A percentile compares a stretch with the other conserved stretches of the same genome.
Evolutionary conservation across 2,888 invertebrate species (phyloP).

Genomic region (Leucophora obtusa): DNA sequence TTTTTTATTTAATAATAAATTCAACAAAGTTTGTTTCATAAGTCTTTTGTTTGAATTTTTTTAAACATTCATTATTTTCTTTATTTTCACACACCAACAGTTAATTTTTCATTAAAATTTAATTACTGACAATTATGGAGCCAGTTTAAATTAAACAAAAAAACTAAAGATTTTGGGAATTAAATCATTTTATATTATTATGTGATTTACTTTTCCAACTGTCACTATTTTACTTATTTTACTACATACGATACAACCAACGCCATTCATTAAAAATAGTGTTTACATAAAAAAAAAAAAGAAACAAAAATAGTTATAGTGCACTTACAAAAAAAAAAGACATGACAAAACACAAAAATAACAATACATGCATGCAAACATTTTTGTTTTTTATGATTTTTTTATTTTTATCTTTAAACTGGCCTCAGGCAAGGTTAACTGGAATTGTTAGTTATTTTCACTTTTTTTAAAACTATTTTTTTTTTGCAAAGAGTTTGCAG

Average conservation of each 20-base stretch:
- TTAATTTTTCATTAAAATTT: not conserved
- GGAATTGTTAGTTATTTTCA: conserved; percentile 58
- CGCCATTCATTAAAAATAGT: not conserved
- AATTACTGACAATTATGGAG: conserved; percentile 27
- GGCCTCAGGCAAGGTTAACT: conserved; percentile 65
- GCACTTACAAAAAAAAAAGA: not conserved
- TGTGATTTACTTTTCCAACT: not conserved
- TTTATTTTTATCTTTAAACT: conserved; percentile 22
- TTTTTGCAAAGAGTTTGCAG: conserved; percentile 3
- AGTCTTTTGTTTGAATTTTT: conserved; percentile 29
- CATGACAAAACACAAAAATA: not conserved
- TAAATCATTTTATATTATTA: not conserved
- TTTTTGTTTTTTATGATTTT: conserved; percentile 4
- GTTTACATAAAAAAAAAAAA: no score
- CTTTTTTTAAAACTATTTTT: conserved; percentile 33
- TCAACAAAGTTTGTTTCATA: conserved; percentile 12
- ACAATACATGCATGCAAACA: not conserved
- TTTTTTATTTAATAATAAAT: not conserved
- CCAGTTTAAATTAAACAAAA: not conserved
- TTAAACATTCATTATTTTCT: no score
- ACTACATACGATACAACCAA: not conserved
- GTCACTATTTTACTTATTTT: not conserved
- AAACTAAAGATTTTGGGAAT: not conserved
- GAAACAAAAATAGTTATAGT: no score
- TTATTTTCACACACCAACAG: not conserved